Evolutionary conservation across 1,140 invertebrate species (phyloP), one percentile per base, ranked within the genome.

Genomic region (Maniola jurtina): DNA sequence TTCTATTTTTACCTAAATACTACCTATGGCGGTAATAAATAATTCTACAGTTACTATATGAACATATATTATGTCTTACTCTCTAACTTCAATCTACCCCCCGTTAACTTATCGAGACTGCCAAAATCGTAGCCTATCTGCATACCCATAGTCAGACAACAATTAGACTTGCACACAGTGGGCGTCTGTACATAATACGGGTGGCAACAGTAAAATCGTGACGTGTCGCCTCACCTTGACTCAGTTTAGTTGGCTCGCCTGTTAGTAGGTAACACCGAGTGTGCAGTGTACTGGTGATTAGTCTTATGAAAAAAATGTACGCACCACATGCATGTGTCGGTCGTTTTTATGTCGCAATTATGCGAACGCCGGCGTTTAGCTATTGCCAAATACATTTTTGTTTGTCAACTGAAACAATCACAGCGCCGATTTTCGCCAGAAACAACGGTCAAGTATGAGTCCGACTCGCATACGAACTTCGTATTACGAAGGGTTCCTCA

Each of bases 211-310:
- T 66, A 66, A 61, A 58, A 71, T 71, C 64, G 70, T 79, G 82
- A 83, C 84, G 82, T 25, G 25, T 80, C 70, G 59, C 72, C 75
- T 86, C 82, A 87, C 85, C 85, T 89, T 89, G 85, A 89, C 85
- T 87, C 80, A 88, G 77, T 86, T 88, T 73, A 77, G 75, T 76
- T 76, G 76, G 78, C 79, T 75, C 77, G 81, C 77, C 82, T 76
- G 77, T 81, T 5, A 34, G 13, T 45, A 5, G 42, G 42, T 45
- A 11, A 25, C 25, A 25, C 25, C 42, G 76, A 81, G 79, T 81
- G 76, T 70, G 69, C 66, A 72, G 76, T 76, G 73, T 73, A 74
- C 72, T 75, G 61, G 79, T 84, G 76, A 86, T 83, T 80, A 82
- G 74, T 78, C 69, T 79, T 68, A 68, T 67, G 54, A 55, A 61